A percentile compares a stretch with the other conserved stretches of the same genome.
Evolutionary conservation across 2,797 vertebrate species (phyloP).

Genomic region (Acestrorhynchus altus): DNA sequence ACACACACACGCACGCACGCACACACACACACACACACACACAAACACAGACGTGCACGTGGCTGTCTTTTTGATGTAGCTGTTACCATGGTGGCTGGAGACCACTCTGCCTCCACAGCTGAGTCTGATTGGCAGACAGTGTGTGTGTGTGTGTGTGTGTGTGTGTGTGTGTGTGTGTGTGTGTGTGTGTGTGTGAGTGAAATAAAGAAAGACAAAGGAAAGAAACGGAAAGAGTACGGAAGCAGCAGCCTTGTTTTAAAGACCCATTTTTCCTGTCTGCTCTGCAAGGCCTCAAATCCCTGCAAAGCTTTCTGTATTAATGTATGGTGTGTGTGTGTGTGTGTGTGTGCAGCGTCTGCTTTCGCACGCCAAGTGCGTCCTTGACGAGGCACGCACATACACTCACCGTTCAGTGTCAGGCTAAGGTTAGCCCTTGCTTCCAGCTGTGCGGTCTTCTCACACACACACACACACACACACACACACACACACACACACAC

Average conservation of each 20-base stretch:
- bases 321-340: slow-evolving; percentile 12
- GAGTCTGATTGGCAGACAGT: slow-evolving; percentile 49
- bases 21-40: slow-evolving; percentile 25
- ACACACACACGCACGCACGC: slow-evolving; percentile 26
- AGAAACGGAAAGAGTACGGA: no score
- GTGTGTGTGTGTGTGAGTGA: slow-evolving; percentile 3
- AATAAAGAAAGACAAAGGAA: no score
- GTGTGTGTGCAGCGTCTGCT: background rate
- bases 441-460: slow-evolving; percentile 43
- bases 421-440: slow-evolving; percentile 39
- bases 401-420: slow-evolving; percentile 44
- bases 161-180: slow-evolving; percentile 17
- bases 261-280: no score
- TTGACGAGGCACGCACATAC: slow-evolving; percentile 26
- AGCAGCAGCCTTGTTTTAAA: no score
- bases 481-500: slow-evolving; percentile 38
- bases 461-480: slow-evolving; percentile 48
- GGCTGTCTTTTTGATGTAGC: slow-evolving; percentile 63
- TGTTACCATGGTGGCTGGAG: slow-evolving; percentile 57
- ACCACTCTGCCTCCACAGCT: slow-evolving; percentile 53
- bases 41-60: slow-evolving; percentile 18
- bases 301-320: background rate
- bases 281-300: background rate
- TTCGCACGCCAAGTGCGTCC: slow-evolving; percentile 9
- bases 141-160: slow-evolving; percentile 10